Percentiles rank a stretch among this genome's conserved stretches.
These are phyloP conservation scores for Nyctibius bracteatus DNA, from an alignment of 2,113 vertebrate species.

Conservation along the genomic window DNA sequence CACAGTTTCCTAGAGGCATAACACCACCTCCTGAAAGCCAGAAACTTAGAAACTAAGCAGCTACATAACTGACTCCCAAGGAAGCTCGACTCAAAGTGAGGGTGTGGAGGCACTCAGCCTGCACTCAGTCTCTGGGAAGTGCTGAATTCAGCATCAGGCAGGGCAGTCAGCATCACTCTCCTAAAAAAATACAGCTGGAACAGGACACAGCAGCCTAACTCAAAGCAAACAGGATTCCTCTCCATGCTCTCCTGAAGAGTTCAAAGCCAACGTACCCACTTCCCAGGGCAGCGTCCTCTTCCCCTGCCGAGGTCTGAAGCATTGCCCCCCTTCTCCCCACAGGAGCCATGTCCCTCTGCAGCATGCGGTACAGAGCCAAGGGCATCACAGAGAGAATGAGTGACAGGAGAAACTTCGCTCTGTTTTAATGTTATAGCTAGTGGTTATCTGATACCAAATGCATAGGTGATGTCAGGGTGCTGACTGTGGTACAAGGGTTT, in stretches of 20 bases:
- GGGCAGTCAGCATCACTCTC: neutral
- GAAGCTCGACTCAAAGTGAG: neutral
- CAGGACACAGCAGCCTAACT: neutral
- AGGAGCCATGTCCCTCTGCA: neutral
- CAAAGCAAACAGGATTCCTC: neutral
- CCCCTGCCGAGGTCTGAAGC: neutral
- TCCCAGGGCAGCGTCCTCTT: neutral
- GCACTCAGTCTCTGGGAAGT: neutral
- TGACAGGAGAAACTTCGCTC: neutral
- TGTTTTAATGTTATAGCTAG: neutral
- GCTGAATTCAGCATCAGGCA: neutral
- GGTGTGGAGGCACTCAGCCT: neutral
- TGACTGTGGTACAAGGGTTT: neutral
- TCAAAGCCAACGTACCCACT: neutral
- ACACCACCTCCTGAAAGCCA: neutral
- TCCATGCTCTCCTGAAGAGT: neutral
- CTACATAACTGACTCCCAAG: neutral
- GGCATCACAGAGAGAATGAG: neutral
- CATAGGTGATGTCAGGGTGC: neutral
- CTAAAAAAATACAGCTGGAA: neutral
- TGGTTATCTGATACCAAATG: neutral
- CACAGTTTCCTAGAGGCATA: neutral
- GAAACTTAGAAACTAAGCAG: neutral
- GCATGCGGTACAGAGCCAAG: rapidly evolving
- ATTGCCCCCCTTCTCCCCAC: rapidly evolving